Base-by-base conservation (phyloP, 1,140 invertebrate genomes). In the Ceratina japonica region DNA sequence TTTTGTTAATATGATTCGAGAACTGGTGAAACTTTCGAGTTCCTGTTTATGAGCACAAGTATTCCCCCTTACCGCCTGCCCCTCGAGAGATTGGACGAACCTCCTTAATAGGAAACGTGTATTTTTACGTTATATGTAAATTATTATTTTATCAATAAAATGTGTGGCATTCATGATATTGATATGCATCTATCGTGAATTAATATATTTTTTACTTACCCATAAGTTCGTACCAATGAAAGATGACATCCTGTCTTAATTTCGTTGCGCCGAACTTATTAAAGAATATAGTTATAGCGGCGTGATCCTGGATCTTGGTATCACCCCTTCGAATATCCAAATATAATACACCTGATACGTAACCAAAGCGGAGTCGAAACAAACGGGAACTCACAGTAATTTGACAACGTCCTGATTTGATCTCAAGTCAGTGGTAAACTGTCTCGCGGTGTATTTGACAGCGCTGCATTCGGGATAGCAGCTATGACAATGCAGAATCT, bases 191-290 rank as follows among this genome's bases (percentile, higher is more conserved):
- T 59, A 13, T 24, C 12, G 58, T 8, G 27, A 2, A 27, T 37
- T 16, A 44, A 18, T 7, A n/a, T 56, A 1, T 1, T 22, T 4
- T 79, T 0, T 75, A 87, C 91, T 91, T 83, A 93, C 92, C 91
- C 27, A 93, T 37, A 7, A 92, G 82, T 70, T 93, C 91, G 56
- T 90, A 93, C 92, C 92, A 93, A 37, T 89, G 90, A 69, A 88
- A 87, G 8, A 85, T 73, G 3, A 91, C 76, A 59, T 91, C 90
- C 63, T 91, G 91, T 54, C 89, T 91, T 8, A 91, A 79, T 22
- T 68, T 84, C 12, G 87, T 54, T 1, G 86, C 81, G 8, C 81
- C 86, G 8, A 87, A 89, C 18, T 85, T 83, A 5, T 80, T 82
- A 61, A 91, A 91, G 73, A 85, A 92, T 24, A 93, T 75, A 22